Percentiles rank a stretch among this genome's conserved stretches.
Conservation (phyloP, 1,140 invertebrate genomes). For the Musca domestica region DNA sequence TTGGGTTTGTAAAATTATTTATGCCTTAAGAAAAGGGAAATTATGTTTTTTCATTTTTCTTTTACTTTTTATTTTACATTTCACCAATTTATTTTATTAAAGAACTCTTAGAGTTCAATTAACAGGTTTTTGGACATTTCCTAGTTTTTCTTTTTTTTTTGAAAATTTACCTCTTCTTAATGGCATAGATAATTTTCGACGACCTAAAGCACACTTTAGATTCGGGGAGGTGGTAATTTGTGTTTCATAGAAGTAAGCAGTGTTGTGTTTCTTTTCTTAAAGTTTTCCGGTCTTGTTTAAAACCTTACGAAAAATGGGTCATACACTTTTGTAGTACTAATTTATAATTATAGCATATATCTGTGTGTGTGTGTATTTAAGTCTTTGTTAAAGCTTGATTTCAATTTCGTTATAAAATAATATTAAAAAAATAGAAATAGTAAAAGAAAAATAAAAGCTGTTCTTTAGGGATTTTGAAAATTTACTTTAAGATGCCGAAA, state of each 20-base stretch:
- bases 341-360: constrained; percentile 8
- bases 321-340: not conserved
- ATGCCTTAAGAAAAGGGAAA: too few relatives aligned
- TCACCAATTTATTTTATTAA: not conserved
- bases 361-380: constrained; percentile 14
- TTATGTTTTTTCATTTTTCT: too few relatives aligned
- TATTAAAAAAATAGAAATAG: not conserved
- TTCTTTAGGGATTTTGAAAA: not conserved
- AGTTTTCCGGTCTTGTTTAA: not conserved
- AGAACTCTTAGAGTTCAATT: constrained; percentile 5
- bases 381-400: constrained; percentile 22
- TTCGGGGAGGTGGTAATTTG: not conserved
- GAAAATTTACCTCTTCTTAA: not conserved
- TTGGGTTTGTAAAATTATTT: too few relatives aligned
- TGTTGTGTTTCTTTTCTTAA: not conserved
- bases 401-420: constrained; percentile 1
- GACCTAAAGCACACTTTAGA: not conserved
- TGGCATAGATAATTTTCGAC: not conserved
- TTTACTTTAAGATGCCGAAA: not conserved
- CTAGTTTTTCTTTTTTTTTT: not conserved
- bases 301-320: not conserved
- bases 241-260: constrained; percentile 7
- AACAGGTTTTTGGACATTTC: not conserved
- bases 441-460: not conserved
- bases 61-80: too few relatives aligned